A percentile compares a stretch with the other conserved stretches of the same genome.
Conservation (phyloP, 2,888 invertebrate genomes). For the Chalcosyrphus nemorum region DNA sequence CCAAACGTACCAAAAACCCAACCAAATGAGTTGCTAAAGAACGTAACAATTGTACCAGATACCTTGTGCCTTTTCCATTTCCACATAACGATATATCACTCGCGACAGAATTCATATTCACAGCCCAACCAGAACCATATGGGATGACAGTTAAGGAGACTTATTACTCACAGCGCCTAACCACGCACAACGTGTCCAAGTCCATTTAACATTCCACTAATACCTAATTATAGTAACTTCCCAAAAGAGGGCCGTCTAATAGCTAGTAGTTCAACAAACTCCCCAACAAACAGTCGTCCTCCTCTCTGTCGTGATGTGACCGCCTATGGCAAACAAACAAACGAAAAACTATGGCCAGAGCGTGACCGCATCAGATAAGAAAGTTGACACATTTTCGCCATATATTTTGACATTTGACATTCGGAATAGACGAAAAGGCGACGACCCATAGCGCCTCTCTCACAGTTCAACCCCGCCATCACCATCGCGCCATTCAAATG, state of each 20-base stretch:
- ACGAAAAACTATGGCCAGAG: constrained; percentile 67
- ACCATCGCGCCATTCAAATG: constrained; percentile 10
- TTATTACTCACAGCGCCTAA: constrained; percentile 28
- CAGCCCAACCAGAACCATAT: neutral
- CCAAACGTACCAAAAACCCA: too few species aligned
- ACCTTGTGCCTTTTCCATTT: neutral
- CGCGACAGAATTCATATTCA: neutral
- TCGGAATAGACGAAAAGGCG: constrained; percentile 74
- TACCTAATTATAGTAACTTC: constrained; percentile 34
- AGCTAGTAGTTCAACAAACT: constrained; percentile 42
- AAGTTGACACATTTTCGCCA: constrained; percentile 82
- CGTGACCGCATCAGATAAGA: constrained; percentile 82
- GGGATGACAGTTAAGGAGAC: constrained; percentile 21
- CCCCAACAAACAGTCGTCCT: neutral
- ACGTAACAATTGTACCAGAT: too few species aligned
- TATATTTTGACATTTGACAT: constrained; percentile 82
- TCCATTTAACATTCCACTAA: constrained; percentile 36
- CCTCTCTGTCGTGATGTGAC: constrained; percentile 45
- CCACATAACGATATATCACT: neutral
- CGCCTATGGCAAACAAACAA: too few species aligned
- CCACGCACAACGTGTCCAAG: constrained; percentile 35
- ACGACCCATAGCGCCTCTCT: neutral
- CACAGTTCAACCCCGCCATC: neutral
- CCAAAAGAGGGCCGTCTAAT: neutral
- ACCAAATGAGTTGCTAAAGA: too few species aligned